phyloP scores from a whole-genome alignment of 92 coral and sea anemone genomes.

The Phenganax marumi region DNA sequence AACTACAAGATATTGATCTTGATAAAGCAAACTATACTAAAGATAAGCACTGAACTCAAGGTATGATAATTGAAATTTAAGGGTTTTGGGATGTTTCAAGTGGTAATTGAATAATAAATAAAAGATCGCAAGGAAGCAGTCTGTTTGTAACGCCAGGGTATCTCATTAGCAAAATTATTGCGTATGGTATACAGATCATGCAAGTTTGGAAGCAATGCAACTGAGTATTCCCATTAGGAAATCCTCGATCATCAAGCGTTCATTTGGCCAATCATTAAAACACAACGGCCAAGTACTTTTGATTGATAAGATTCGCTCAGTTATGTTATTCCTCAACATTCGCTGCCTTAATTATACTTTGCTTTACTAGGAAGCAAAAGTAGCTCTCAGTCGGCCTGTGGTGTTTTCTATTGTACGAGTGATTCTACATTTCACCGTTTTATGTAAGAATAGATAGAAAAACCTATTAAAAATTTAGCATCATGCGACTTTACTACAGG shows the following conservation, averaged over 20 bases:
- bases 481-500: too few relatives aligned
- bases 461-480: too few relatives aligned
- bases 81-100: background rate
- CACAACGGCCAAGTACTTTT: background rate
- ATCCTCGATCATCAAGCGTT: constrained; percentile 7
- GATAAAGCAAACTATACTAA: too few relatives aligned
- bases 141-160: background rate
- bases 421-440: too few relatives aligned
- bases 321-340: background rate
- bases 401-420: too few relatives aligned
- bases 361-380: too few relatives aligned
- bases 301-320: background rate
- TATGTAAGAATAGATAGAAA: too few relatives aligned
- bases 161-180: background rate
- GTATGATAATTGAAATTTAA: too few relatives aligned
- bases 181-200: constrained; percentile 11
- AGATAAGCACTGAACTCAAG: too few relatives aligned
- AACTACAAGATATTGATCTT: too few relatives aligned
- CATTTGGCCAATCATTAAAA: background rate
- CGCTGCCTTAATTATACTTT: too few relatives aligned
- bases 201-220: background rate
- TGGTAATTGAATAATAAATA: background rate
- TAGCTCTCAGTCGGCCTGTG: too few relatives aligned
- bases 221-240: background rate
- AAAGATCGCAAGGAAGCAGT: background rate